Conservation (phyloP, 2,113 vertebrate species). For the Hymenochirus boettgeri region DNA sequence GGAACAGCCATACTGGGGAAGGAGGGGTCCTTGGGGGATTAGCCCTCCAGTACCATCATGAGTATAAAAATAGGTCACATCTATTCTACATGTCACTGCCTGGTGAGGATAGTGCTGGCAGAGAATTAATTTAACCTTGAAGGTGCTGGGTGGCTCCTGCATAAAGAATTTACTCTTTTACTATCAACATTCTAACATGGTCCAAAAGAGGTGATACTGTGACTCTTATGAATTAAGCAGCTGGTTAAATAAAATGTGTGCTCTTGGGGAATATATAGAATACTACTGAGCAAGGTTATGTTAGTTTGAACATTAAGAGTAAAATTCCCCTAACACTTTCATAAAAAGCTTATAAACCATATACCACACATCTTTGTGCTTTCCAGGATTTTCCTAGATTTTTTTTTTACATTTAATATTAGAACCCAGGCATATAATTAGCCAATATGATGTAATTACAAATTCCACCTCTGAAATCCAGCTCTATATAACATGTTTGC, state of each 20-base stretch:
- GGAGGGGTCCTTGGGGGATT: slow-evolving; percentile 37
- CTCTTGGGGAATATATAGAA: not conserved
- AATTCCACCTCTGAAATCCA: too few relatives aligned
- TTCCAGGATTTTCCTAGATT: too few relatives aligned
- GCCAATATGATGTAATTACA: too few relatives aligned
- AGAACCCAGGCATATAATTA: too few relatives aligned
- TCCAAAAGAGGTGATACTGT: not conserved
- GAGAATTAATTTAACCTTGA: slow-evolving; percentile 37
- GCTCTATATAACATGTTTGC: too few relatives aligned
- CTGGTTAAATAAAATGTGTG: not conserved
- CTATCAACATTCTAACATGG: not conserved
- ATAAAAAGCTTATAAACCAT: too few relatives aligned
- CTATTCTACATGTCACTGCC: slow-evolving; percentile 41
- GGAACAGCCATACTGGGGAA: slow-evolving; percentile 35
- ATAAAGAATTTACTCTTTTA: slow-evolving; percentile 8
- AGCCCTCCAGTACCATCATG: slow-evolving; percentile 44
- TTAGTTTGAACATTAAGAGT: not conserved
- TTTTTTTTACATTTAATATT: too few relatives aligned
- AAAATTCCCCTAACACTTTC: too few relatives aligned
- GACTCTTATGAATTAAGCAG: not conserved
- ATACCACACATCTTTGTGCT: too few relatives aligned
- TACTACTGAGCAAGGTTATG: not conserved
- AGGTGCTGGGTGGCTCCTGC: slow-evolving; percentile 26
- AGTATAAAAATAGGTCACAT: slow-evolving; percentile 46
- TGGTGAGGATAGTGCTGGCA: slow-evolving; percentile 37